Evolutionary conservation across 2,888 invertebrate genomes (phyloP).

Genomic region (Mystacides longicornis): DNA sequence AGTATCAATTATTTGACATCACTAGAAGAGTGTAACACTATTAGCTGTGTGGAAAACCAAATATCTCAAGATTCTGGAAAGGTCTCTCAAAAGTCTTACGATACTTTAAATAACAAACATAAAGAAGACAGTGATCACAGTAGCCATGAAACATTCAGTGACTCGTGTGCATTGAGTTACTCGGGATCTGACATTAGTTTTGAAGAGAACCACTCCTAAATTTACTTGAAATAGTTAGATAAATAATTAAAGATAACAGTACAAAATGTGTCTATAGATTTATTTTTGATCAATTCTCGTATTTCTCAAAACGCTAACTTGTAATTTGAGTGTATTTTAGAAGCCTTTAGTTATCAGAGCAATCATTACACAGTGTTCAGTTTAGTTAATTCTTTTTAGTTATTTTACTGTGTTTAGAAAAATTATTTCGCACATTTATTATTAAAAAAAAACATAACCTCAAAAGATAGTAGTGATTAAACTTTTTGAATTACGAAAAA

Average conservation of each 20-base stretch:
- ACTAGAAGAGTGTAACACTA: constrained; percentile 16
- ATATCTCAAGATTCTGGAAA: constrained; percentile 23
- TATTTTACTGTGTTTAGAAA: too few species aligned
- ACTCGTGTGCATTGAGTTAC: constrained; percentile 29
- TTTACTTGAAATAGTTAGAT: too few species aligned
- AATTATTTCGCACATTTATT: too few species aligned
- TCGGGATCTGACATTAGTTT: constrained; percentile 25
- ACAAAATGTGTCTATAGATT: too few species aligned
- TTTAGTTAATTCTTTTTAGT: too few species aligned
- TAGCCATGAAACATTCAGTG: constrained; percentile 27
- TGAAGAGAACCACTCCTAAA: constrained; percentile 18
- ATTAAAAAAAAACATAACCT: neutral
- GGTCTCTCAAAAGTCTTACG: constrained; percentile 20
- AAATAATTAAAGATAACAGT: too few species aligned
- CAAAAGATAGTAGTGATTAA: neutral
- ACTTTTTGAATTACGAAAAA: constrained; percentile 4
- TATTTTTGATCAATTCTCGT: too few species aligned
- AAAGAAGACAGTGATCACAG: constrained; percentile 26
- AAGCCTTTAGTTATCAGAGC: too few species aligned
- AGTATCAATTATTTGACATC: constrained; percentile 15
- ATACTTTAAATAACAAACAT: constrained; percentile 11
- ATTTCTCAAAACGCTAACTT: too few species aligned
- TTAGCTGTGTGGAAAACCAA: constrained; percentile 18
- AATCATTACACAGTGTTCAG: too few species aligned
- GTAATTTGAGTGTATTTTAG: too few species aligned